Conservation (phyloP, 2,113 vertebrate genomes). For the Salvator merianae region DNA sequence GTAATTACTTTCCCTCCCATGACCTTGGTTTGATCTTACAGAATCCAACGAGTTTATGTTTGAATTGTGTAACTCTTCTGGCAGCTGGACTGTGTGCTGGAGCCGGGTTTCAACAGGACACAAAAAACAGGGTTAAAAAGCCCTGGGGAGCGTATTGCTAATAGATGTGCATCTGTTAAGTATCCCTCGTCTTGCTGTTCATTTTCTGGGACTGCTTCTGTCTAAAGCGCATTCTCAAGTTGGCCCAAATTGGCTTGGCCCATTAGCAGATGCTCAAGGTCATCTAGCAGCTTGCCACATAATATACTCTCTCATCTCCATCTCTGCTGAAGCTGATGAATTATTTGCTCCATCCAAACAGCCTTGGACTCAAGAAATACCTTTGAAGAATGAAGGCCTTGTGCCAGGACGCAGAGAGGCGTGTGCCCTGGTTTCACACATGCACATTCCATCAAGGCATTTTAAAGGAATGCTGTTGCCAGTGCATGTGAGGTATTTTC, state of each 20-base stretch:
- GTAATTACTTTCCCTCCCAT: slow-evolving; percentile 46
- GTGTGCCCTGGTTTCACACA: background rate
- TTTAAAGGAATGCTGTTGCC: background rate
- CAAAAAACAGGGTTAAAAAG: slow-evolving; percentile 21
- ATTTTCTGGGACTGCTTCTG: slow-evolving; percentile 4
- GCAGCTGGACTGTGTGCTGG: slow-evolving; percentile 48
- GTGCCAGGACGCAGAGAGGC: background rate
- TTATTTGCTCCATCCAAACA: background rate
- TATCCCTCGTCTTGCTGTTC: background rate
- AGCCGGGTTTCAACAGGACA: slow-evolving; percentile 50
- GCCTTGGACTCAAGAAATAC: background rate
- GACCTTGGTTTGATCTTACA: slow-evolving; percentile 50
- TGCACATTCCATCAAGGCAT: background rate
- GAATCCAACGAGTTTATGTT: slow-evolving; percentile 68
- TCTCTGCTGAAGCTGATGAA: fast-evolving
- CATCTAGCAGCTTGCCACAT: background rate
- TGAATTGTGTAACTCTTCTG: slow-evolving; percentile 37
- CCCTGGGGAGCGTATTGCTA: background rate
- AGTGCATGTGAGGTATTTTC: background rate
- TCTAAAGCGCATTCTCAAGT: background rate
- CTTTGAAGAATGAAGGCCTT: slow-evolving; percentile 5
- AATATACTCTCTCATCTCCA: background rate
- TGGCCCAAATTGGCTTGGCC: background rate
- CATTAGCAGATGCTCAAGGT: background rate
- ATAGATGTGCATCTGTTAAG: background rate